Percentiles rank a stretch among this genome's conserved stretches.
These are phyloP conservation scores for Tachina fera DNA, from an alignment of 2,888 invertebrate genomes.

Conservation along the genomic window DNA sequence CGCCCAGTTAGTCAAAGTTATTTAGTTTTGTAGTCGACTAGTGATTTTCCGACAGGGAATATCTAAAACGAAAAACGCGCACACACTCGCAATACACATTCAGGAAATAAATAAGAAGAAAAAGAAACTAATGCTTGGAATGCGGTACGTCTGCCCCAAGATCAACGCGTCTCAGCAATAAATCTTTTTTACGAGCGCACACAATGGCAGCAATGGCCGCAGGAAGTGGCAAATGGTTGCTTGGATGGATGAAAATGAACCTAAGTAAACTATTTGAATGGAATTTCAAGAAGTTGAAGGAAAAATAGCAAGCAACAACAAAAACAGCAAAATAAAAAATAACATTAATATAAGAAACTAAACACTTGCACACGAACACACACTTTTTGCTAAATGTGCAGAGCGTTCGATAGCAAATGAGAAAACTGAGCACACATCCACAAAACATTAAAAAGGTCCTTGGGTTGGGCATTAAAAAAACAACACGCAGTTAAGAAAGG, in stretches of 20 bases:
- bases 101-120: slow-evolving; percentile 31
- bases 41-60: neutral
- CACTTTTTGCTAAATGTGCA: slow-evolving; percentile 8
- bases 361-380: slow-evolving; percentile 25
- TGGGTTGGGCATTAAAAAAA: slow-evolving; percentile 62
- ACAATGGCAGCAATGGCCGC: slow-evolving; percentile 81
- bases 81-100: slow-evolving; percentile 4
- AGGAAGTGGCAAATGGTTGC: slow-evolving; percentile 71
- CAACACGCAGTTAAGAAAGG: slow-evolving; percentile 45
- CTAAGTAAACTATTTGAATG: slow-evolving; percentile 81
- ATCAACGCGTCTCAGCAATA: slow-evolving; percentile 82
- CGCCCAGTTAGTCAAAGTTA: no score
- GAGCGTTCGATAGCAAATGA: slow-evolving; percentile 62
- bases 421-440: slow-evolving; percentile 36
- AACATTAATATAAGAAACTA: slow-evolving; percentile 57
- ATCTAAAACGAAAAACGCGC: slow-evolving; percentile 43
- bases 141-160: slow-evolving; percentile 78
- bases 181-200: slow-evolving; percentile 82
- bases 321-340: slow-evolving; percentile 72
- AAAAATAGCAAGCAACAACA: slow-evolving; percentile 48
- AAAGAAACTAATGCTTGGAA: slow-evolving; percentile 56
- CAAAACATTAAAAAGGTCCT: slow-evolving; percentile 58
- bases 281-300: slow-evolving; percentile 74
- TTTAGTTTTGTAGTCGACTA: no score
- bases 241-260: slow-evolving; percentile 78